Percentiles rank a stretch among this genome's conserved stretches.
Conservation (phyloP, 1,140 invertebrate species). For the Choristoneura fumiferana region DNA sequence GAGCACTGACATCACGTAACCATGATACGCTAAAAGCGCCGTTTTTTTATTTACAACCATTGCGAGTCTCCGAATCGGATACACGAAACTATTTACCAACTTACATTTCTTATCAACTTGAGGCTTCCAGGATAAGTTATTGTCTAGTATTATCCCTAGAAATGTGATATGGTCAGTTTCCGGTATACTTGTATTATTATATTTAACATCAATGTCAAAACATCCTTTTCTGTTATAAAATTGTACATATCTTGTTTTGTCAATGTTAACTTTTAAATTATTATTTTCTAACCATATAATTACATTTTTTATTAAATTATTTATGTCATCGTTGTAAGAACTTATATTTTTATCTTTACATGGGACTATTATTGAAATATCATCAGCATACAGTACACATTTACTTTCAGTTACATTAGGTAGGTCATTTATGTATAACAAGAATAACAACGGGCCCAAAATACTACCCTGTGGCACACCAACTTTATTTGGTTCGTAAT, state of each 20-base stretch:
- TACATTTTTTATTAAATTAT: too few relatives aligned
- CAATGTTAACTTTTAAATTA: too few relatives aligned
- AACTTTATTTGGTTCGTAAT: not conserved
- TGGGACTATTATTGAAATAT: not conserved
- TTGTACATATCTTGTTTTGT: too few relatives aligned
- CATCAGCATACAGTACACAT: not conserved
- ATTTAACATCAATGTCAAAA: not conserved
- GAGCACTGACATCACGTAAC: not conserved
- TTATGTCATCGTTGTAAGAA: not conserved
- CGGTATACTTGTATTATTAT: conserved; percentile 1
- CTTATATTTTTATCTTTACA: not conserved
- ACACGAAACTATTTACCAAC: conserved; percentile 7
- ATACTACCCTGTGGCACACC: conserved; percentile 20
- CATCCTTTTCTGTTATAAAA: too few relatives aligned
- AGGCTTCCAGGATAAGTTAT: not conserved
- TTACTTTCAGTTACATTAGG: not conserved
- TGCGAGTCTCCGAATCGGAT: not conserved
- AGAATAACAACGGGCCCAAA: conserved; percentile 5
- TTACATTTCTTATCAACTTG: not conserved
- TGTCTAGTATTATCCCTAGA: conserved; percentile 2
- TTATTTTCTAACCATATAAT: too few relatives aligned
- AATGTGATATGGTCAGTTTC: not conserved
- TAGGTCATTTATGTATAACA: conserved; percentile 10
- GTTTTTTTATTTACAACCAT: not conserved
- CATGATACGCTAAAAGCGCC: not conserved